Percentiles rank a stretch among this genome's conserved stretches.
Evolutionary conservation across 2,113 vertebrate genomes (phyloP).

Genomic region (Pteronura brasiliensis): DNA sequence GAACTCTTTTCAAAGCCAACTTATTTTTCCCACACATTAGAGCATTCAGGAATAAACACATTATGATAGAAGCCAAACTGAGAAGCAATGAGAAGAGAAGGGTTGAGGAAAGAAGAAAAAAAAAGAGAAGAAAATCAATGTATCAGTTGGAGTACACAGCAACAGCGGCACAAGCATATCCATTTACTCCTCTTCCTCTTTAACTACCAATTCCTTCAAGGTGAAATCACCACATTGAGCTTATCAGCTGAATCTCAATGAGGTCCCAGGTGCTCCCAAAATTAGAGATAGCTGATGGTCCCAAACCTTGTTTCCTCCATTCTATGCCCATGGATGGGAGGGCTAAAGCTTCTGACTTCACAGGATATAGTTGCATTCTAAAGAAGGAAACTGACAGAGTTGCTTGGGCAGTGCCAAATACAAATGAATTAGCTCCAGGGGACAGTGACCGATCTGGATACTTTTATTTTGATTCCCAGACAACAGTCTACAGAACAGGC

Average conservation of each 20-base stretch:
- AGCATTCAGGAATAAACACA: not conserved
- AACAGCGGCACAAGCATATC: not conserved
- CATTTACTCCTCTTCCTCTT: not conserved
- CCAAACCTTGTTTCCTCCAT: not conserved
- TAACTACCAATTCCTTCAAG: not conserved
- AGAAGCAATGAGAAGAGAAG: not conserved
- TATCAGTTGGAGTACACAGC: not conserved
- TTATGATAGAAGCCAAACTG: not conserved
- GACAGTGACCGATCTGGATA: not conserved
- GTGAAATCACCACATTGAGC: not conserved
- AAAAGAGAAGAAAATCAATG: not conserved
- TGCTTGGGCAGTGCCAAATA: not conserved
- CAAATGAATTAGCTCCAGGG: not conserved
- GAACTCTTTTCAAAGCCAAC: slow-evolving; percentile 50
- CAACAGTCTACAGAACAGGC: not conserved
- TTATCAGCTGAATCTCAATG: not conserved
- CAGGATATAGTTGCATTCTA: not conserved
- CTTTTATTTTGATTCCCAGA: not conserved
- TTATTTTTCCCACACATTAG: slow-evolving; percentile 43
- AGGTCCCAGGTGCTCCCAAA: slow-evolving; percentile 25
- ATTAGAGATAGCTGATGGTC: slow-evolving; percentile 27
- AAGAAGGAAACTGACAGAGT: not conserved
- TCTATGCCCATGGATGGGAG: not conserved
- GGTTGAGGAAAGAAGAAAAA: not conserved
- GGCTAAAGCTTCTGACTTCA: not conserved